These are phyloP conservation scores for Rhegmatorhina hoffmannsi DNA, from an alignment of 2,113 vertebrate species.

Conservation along the genomic window DNA sequence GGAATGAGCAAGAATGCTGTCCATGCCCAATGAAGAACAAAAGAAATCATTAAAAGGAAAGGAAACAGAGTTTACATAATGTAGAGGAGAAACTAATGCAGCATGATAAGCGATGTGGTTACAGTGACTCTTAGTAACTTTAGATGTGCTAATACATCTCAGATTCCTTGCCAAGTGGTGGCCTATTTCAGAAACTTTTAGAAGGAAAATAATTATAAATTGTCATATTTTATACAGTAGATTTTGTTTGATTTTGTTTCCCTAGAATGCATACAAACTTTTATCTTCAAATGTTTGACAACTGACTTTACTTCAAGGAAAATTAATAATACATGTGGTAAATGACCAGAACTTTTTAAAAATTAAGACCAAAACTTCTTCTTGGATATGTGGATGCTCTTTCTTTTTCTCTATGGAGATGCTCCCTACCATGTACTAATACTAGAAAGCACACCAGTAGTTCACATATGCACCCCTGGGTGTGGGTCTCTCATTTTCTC, in stretches of 20 bases:
- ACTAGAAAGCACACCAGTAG: neutral
- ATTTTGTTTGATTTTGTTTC: neutral
- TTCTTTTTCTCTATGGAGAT: neutral
- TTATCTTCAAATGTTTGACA: neutral
- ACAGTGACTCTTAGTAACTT: neutral
- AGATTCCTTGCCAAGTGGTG: neutral
- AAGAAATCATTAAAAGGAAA: neutral
- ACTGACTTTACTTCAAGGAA: neutral
- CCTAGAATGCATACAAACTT: neutral
- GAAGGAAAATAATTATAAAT: neutral
- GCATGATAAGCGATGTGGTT: neutral
- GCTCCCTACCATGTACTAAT: neutral
- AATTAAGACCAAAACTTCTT: neutral
- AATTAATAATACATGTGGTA: neutral
- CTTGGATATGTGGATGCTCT: neutral
- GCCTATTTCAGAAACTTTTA: neutral
- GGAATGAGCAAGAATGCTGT: neutral
- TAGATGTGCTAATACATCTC: neutral
- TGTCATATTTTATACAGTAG: neutral
- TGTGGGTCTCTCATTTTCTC: neutral
- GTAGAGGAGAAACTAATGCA: neutral
- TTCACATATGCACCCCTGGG: fast-evolving
- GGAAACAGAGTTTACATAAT: neutral
- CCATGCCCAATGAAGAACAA: neutral
- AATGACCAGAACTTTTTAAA: neutral